phyloP scores from a whole-genome alignment of 2,113 vertebrate species.

The Vidua chalybeata region DNA sequence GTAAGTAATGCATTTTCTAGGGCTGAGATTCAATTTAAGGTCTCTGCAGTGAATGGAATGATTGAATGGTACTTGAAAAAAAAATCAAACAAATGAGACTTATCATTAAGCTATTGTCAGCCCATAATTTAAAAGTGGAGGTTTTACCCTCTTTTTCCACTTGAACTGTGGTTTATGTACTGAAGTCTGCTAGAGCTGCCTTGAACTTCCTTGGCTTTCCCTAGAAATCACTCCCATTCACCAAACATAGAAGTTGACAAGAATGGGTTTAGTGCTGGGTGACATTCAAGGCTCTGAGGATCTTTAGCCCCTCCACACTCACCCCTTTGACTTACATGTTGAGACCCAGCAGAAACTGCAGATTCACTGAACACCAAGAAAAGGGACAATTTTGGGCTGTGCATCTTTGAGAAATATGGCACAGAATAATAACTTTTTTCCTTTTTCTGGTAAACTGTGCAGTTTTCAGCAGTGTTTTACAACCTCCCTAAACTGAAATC shows the following conservation, averaged over 20 bases:
- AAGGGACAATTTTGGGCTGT: not conserved
- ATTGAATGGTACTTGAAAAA: slow-evolving; percentile 7
- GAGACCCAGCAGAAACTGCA: not conserved
- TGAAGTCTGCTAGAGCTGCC: not conserved
- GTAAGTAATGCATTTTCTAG: slow-evolving; percentile 53
- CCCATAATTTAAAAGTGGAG: not conserved
- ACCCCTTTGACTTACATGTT: not conserved
- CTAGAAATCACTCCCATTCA: not conserved
- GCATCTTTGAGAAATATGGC: not conserved
- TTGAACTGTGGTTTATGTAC: not conserved
- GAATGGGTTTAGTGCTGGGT: not conserved
- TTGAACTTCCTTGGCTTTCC: not conserved
- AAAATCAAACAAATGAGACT: not conserved
- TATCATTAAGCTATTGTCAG: not conserved
- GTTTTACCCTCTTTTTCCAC: not conserved
- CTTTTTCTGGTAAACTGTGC: not conserved
- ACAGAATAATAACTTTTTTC: not conserved
- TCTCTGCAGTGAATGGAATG: slow-evolving; percentile 16
- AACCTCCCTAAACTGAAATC: not conserved
- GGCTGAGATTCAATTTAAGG: slow-evolving; percentile 50
- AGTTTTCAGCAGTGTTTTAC: not conserved
- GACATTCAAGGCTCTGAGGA: not conserved
- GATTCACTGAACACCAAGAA: not conserved
- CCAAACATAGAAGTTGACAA: not conserved
- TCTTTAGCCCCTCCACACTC: not conserved